Conservation (phyloP, 1,140 invertebrate species). For the Acyrthosiphon pisum region DNA sequence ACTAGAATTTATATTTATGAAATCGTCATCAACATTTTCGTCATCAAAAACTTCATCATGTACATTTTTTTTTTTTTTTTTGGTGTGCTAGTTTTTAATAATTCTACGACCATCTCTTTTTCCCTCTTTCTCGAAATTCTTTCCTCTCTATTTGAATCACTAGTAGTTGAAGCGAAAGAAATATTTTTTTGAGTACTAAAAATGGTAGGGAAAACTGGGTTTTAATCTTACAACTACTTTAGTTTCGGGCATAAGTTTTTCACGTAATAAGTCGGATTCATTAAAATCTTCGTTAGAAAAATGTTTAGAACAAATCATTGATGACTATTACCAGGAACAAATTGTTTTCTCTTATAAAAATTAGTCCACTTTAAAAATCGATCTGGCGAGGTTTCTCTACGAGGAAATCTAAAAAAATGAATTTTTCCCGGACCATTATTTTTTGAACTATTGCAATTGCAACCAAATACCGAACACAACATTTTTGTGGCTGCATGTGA, state of each 20-base stretch:
- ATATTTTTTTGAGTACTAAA: background rate
- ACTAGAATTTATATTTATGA: background rate
- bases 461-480: too few relatives aligned
- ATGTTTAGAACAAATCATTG: too few relatives aligned
- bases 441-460: too few relatives aligned
- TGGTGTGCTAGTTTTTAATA: background rate
- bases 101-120: background rate
- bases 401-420: too few relatives aligned
- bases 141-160: background rate
- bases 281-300: background rate
- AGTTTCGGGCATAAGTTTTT: conserved; percentile 9
- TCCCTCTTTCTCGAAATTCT: background rate
- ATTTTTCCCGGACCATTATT: too few relatives aligned
- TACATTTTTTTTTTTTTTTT: background rate
- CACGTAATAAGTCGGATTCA: conserved; percentile 10
- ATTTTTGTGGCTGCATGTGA: too few relatives aligned
- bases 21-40: background rate
- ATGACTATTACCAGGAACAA: too few relatives aligned
- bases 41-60: background rate
- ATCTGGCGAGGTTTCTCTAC: too few relatives aligned
- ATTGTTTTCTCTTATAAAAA: too few relatives aligned
- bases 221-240: conserved; percentile 29
- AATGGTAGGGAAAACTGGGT: background rate
- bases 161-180: background rate
- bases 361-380: too few relatives aligned